Evolutionary conservation across 1,140 invertebrate genomes (phyloP), one percentile per base, ranked within the genome.

Genomic region (Hycleus phaleratus): DNA sequence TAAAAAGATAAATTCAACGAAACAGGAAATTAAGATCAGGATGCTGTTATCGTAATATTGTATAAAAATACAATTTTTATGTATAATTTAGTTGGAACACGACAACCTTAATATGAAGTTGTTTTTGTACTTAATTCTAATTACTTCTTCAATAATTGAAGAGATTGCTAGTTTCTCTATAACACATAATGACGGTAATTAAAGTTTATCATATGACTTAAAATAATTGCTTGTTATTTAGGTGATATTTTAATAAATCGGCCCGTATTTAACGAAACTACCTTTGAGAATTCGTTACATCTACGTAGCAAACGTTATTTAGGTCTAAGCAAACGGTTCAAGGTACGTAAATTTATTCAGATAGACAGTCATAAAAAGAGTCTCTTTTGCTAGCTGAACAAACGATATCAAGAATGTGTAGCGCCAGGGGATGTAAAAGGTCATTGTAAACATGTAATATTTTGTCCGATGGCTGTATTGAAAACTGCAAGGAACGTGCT

Each of bases 381-480:
- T 56, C n/a, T 26, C 24, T n/a, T 9, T 51, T 66, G 63, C 53
- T 46, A 73, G 71, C 46, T 71, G 5, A 79, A 78, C 56, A 78
- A 75, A 64, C 67, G 72, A 26, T 79, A 81, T 53, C 81, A 84
- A 59, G 72, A 76, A 7, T 88, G 85, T 58, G 64, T 77, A n/a
- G 81, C 81, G 2, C 79, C 83, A 0, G 74, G 78, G 18, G 81
- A 84, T 9, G 76, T 78, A 43, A 59, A 65, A 7, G 86, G 85
- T 1, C 78, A 80, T 57, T 88, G 85, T 67, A 79, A 81, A 11
- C 84, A 85, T 59, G 66, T 83, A 0, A 75, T 78, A 18, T 81
- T 81, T 66, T 88, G 85, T 61, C 71, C 81, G n/a, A 73, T 82
- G 62, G 78, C 83, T 0, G 77, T 81, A 11, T 77, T 85, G 53